phyloP scores from a whole-genome alignment of 2,113 vertebrate species.

The Ptilorrhoa leucosticta region DNA sequence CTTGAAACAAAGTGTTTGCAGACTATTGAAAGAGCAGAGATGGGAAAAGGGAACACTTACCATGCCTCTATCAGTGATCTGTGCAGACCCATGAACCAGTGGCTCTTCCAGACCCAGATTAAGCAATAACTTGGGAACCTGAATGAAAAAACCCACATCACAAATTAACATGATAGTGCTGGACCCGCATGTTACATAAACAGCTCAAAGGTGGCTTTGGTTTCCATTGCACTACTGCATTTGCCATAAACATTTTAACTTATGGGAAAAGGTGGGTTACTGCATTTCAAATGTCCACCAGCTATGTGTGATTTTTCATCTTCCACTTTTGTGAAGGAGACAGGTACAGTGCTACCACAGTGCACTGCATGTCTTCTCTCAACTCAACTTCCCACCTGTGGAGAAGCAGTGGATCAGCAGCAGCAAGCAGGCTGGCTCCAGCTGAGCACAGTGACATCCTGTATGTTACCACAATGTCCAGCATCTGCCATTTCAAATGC shows the following conservation, averaged over 20 bases:
- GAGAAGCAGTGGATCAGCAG: background rate
- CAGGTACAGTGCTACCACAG: background rate
- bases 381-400: background rate
- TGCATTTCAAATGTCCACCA: background rate
- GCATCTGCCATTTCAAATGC: background rate
- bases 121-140: conserved; percentile 86
- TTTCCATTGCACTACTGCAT: background rate
- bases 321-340: background rate
- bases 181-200: background rate
- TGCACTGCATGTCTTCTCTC: background rate
- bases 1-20: background rate
- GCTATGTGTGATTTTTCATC: background rate
- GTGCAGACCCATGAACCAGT: conserved; percentile 82
- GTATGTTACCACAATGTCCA: background rate
- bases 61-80: conserved; percentile 83
- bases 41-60: conserved; percentile 63
- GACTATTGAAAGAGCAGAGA: background rate
- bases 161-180: background rate
- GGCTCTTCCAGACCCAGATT: conserved; percentile 82
- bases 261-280: background rate
- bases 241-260: background rate
- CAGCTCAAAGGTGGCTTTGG: background rate
- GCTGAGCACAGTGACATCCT: background rate
- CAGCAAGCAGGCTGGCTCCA: background rate
- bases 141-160: conserved; percentile 1